Evolutionary conservation across 2,113 vertebrate genomes (phyloP).

Genomic region (Grallaria varia): DNA sequence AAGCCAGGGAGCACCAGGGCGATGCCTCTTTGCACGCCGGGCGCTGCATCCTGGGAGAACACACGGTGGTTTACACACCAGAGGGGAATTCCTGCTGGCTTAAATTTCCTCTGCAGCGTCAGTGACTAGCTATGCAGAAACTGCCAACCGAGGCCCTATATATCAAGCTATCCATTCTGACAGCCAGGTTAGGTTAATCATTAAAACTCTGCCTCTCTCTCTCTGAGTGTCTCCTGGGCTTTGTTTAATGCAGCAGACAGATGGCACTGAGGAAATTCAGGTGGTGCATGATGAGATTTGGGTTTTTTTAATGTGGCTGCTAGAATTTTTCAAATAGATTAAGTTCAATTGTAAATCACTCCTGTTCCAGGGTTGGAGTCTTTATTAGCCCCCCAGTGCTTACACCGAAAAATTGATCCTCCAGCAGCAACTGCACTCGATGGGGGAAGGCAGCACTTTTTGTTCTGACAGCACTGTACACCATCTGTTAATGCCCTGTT

Average conservation of each 20-base stretch:
- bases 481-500: slow-evolving; percentile 47
- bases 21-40: accelerated
- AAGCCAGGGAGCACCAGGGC: neutral
- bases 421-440: neutral
- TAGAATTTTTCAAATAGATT: slow-evolving; percentile 60
- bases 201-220: slow-evolving; percentile 60
- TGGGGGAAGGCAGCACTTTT: neutral
- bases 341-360: slow-evolving; percentile 62
- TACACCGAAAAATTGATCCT: slow-evolving; percentile 22
- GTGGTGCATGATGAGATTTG: slow-evolving; percentile 58
- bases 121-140: neutral
- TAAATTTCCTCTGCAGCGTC: neutral
- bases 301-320: slow-evolving; percentile 11
- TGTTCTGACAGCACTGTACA: neutral
- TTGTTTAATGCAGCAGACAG: slow-evolving; percentile 68
- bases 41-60: accelerated
- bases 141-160: slow-evolving; percentile 8
- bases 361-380: neutral
- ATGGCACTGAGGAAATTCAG: slow-evolving; percentile 70
- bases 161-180: slow-evolving; percentile 50
- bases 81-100: neutral
- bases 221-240: slow-evolving; percentile 39
- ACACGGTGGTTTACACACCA: accelerated
- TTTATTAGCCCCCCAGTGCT: slow-evolving; percentile 13
- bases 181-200: slow-evolving; percentile 61